Base-by-base conservation (phyloP, 1,140 invertebrate species). In the Drosophila tsacasi region DNA sequence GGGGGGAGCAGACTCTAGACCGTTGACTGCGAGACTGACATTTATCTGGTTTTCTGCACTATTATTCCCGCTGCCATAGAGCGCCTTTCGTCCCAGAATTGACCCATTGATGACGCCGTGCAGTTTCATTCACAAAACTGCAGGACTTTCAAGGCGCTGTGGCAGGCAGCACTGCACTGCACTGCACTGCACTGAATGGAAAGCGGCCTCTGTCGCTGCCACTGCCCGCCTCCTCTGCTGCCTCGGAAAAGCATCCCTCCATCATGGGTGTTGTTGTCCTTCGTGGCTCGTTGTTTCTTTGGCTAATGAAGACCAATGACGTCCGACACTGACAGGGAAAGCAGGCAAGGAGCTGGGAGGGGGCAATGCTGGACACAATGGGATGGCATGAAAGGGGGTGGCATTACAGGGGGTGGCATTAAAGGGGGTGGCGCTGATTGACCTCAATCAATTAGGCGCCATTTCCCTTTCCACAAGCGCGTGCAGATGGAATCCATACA, bases 111-210 rank as follows among this genome's bases (percentile, higher is more conserved):
- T 83, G 81, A 83, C 81, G 81, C 72, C 60, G 52, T 52, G 39
- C 54, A 78, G 55, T 76, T 86, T 86, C 83, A 86, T 86, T 86
- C 84, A 86, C 76, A 86, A 86, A 86, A 83, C 67, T 66, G 80
- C 83, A 83, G 52, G 44, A 60, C 67, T 83, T 57, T 77, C 83
- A 86, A 86, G 83, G 83, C 76, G 37, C 21, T 23, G 10, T 23
- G 32, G 25, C 32, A 30, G 68, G 23, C 25, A 27, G 23, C 32
- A 2, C 27, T 27, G 27, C 27, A 25, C 4, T n/a, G n/a, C n/a
- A 8, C 47, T 50, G 49, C 35, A 37, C 59, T 30, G 71, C 65
- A 58, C 19, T 69, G 65, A 68, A 71, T 71, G 49, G 67, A 71
- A 50, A 25, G 19, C 35, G 30, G 32, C 60, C 32, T n/a, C 23